Percentiles rank a stretch among this genome's conserved stretches.
phyloP scores from a whole-genome alignment of 2,797 vertebrate species.

The Notolepis coatsorum region DNA sequence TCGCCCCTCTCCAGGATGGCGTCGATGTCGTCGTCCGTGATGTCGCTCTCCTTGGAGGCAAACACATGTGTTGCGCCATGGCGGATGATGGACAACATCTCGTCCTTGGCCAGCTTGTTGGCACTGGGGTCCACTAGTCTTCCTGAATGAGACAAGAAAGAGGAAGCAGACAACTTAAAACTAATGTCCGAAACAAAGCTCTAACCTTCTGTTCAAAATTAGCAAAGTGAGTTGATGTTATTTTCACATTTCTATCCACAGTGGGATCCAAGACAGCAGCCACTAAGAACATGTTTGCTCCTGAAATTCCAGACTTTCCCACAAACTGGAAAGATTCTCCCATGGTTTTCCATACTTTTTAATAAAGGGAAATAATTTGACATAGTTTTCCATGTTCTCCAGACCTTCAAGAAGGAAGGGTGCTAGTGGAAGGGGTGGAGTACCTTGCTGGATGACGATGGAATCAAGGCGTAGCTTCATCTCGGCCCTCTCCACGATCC shows the following conservation, averaged over 20 bases:
- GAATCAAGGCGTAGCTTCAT: conserved; percentile 98
- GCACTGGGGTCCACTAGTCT: conserved; percentile 95
- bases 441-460: conserved; percentile 99
- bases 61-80: conserved; percentile 98
- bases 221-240: too few relatives aligned
- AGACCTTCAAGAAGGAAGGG: too few relatives aligned
- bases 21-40: conserved; percentile 97
- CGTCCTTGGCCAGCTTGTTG: conserved; percentile 97
- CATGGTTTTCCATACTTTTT: too few relatives aligned
- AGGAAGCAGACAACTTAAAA: background rate
- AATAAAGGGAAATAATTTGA: too few relatives aligned
- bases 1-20: conserved; percentile 96
- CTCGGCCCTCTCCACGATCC: conserved; percentile 97
- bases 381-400: too few relatives aligned
- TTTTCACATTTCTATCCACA: too few relatives aligned
- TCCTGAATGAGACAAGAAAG: conserved; percentile 72
- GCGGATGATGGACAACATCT: conserved; percentile 99
- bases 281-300: too few relatives aligned
- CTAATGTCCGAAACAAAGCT: background rate
- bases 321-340: too few relatives aligned
- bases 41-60: conserved; percentile 98
- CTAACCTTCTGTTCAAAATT: too few relatives aligned
- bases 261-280: too few relatives aligned
- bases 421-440: too few relatives aligned
- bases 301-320: too few relatives aligned